These are phyloP conservation scores for Busseola fusca DNA, from an alignment of 2,888 invertebrate species.

Conservation along the genomic window DNA sequence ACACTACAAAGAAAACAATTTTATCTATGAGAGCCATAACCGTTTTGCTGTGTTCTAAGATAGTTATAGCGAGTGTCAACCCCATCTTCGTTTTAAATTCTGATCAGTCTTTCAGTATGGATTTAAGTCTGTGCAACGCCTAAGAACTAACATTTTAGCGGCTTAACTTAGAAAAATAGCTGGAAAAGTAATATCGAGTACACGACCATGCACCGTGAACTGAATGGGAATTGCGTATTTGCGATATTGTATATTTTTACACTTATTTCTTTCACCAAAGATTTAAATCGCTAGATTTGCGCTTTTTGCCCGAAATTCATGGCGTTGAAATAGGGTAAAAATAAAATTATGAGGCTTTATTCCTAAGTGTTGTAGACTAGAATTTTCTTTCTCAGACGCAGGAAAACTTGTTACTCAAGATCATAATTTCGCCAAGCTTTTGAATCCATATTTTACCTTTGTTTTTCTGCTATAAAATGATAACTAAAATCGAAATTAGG, in stretches of 20 bases:
- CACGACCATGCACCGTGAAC: constrained; percentile 20
- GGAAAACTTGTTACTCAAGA: not conserved
- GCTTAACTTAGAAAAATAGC: constrained; percentile 35
- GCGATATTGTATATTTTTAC: constrained; percentile 29
- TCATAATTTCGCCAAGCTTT: not conserved
- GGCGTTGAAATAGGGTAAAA: not conserved
- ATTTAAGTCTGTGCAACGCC: constrained; percentile 1
- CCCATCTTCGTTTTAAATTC: not conserved
- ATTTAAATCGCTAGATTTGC: not conserved
- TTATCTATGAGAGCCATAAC: not conserved
- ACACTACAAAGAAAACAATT: not conserved
- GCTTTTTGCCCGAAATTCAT: not conserved
- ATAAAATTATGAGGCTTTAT: constrained; percentile 8
- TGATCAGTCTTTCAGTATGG: not conserved
- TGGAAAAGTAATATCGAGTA: constrained; percentile 43
- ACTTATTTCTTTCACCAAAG: constrained; percentile 21
- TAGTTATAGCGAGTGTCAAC: not conserved
- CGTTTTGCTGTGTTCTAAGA: too few relatives aligned
- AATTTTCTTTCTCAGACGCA: not conserved
- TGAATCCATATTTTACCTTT: not conserved
- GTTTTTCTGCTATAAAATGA: not conserved
- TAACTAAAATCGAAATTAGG: too few relatives aligned
- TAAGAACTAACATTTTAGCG: constrained; percentile 40
- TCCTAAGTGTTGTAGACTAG: not conserved
- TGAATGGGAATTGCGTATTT: constrained; percentile 40